Conservation (phyloP, 1,140 invertebrate species). For the Uloborus diversus region DNA sequence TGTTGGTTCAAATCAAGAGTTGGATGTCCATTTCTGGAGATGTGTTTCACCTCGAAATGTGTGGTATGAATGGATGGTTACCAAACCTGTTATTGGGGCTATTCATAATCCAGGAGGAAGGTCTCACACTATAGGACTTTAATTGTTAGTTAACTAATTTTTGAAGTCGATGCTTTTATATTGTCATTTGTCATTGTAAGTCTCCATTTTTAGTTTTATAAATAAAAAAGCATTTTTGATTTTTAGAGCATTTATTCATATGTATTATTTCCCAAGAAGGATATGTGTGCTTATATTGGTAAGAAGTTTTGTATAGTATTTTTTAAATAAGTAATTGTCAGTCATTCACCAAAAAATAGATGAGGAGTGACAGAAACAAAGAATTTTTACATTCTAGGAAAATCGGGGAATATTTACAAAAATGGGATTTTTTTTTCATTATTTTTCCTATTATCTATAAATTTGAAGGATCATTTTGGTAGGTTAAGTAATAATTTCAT, state of each 20-base stretch:
- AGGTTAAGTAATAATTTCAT: too few species aligned
- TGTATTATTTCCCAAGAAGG: too few species aligned
- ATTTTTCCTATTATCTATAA: too few species aligned
- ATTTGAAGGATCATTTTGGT: too few species aligned
- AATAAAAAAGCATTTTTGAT: neutral
- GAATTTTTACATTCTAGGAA: too few species aligned
- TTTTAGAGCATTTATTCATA: neutral
- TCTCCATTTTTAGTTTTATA: neutral
- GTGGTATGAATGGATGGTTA: constrained; percentile 96
- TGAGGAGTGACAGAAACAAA: too few species aligned
- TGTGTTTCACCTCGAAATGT: constrained; percentile 77
- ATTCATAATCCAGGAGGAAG: constrained; percentile 86
- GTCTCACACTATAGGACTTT: constrained; percentile 75
- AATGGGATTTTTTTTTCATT: too few species aligned
- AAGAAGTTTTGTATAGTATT: too few species aligned
- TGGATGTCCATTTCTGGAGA: constrained; percentile 90
- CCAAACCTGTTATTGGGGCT: constrained; percentile 71
- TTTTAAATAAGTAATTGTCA: too few species aligned
- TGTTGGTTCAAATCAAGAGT: constrained; percentile 73
- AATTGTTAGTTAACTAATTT: neutral
- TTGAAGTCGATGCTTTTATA: neutral
- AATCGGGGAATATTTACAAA: too few species aligned
- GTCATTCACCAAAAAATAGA: too few species aligned
- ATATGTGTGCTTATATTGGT: too few species aligned
- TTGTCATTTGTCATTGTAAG: neutral